Evolutionary conservation across 1,140 invertebrate genomes (phyloP).

Genomic region (Andricus grossulariae): DNA sequence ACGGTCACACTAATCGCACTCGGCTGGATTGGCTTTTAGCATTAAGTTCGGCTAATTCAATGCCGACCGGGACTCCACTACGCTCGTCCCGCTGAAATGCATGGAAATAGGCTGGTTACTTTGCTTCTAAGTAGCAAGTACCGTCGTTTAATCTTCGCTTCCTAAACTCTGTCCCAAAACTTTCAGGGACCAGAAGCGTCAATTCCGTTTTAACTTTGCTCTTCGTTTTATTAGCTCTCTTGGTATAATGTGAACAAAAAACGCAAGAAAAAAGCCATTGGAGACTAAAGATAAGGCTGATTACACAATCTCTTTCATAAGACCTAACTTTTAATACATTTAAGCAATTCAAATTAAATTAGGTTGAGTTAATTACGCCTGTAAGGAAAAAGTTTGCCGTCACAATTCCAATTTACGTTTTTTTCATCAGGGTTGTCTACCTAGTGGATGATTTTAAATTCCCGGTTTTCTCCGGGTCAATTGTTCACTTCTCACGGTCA

Average conservation of each 20-base stretch:
- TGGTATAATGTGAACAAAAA: not conserved
- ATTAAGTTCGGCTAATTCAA: constrained; percentile 41
- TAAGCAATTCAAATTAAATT: no score
- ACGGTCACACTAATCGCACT: constrained; percentile 64
- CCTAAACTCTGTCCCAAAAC: constrained; percentile 3
- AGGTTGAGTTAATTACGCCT: no score
- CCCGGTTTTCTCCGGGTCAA: no score
- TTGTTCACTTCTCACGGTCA: no score
- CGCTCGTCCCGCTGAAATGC: not conserved
- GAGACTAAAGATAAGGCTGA: no score
- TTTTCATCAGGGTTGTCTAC: no score
- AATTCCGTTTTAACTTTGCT: not conserved
- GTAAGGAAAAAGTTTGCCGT: no score
- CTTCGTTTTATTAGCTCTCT: constrained; percentile 5
- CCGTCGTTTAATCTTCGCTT: constrained; percentile 24
- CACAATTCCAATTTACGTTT: no score
- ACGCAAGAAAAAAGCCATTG: no score
- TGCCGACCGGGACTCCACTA: constrained; percentile 32
- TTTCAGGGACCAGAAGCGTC: not conserved
- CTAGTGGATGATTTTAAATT: no score
- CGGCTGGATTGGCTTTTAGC: constrained; percentile 61
- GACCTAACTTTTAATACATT: no score
- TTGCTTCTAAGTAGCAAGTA: constrained; percentile 29
- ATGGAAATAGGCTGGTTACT: constrained; percentile 40
- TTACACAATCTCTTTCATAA: no score